phyloP scores from a whole-genome alignment of 1,140 invertebrate species.

The Rhynchophorus ferrugineus region DNA sequence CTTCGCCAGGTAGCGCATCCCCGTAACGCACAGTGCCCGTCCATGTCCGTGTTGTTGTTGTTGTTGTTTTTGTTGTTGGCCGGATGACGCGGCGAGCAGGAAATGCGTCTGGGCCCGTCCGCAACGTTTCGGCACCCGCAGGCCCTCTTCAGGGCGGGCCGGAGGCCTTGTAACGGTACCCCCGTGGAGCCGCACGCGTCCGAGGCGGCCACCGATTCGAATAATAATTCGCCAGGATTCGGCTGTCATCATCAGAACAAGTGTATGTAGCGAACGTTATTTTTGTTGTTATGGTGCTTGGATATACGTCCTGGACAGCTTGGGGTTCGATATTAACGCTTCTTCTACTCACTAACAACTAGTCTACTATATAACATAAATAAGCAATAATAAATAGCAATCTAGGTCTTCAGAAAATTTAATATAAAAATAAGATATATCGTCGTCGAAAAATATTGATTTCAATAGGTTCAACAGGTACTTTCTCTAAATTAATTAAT shows the following conservation, averaged over 20 bases:
- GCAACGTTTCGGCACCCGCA: constrained; percentile 27
- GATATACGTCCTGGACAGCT: no score
- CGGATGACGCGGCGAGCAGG: constrained; percentile 32
- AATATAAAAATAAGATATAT: no score
- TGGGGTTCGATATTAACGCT: constrained; percentile 14
- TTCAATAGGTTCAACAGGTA: no score
- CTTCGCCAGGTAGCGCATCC: constrained; percentile 39
- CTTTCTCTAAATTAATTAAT: no score
- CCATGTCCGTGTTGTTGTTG: neutral
- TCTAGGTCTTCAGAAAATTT: no score
- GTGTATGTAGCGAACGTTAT: constrained; percentile 34
- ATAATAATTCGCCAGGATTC: constrained; percentile 37
- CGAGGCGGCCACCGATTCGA: constrained; percentile 32
- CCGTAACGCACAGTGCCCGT: constrained; percentile 17
- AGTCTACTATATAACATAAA: no score
- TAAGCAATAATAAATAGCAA: no score
- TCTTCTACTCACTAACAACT: neutral
- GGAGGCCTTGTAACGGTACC: constrained; percentile 16
- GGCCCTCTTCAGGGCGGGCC: constrained; percentile 18
- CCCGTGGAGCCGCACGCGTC: constrained; percentile 20
- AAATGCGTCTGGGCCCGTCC: constrained; percentile 39
- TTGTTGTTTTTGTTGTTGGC: constrained; percentile 21
- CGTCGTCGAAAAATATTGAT: no score
- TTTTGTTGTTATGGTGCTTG: constrained; percentile 17
- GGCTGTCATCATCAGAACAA: constrained; percentile 34